Percentiles rank a stretch among this genome's conserved stretches.
These are phyloP conservation scores for Tachyglossus aculeatus DNA, from an alignment of 2,797 vertebrate genomes.

Conservation along the genomic window DNA sequence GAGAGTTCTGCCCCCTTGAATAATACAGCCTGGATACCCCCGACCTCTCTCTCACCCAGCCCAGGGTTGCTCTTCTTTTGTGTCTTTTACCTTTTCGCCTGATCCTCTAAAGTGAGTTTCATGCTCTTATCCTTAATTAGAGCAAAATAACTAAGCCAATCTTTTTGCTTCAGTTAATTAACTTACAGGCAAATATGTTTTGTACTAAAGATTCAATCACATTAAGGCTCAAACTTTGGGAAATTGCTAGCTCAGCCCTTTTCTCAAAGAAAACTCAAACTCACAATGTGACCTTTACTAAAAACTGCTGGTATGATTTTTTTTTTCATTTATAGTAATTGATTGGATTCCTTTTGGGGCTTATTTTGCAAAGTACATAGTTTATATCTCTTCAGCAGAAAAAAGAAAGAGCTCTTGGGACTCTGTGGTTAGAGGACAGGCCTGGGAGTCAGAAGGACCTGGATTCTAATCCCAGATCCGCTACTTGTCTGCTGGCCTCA, in stretches of 20 bases:
- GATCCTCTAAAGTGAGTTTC: background rate
- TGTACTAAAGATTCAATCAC: background rate
- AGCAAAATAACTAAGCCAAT: background rate
- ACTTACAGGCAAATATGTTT: background rate
- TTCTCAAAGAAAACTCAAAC: background rate
- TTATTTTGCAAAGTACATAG: conserved; percentile 18
- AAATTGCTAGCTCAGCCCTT: background rate
- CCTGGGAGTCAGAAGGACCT: too few relatives aligned
- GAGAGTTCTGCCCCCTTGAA: too few relatives aligned
- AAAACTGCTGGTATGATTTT: too few relatives aligned
- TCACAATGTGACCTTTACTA: background rate
- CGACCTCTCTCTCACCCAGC: too few relatives aligned
- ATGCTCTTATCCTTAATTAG: conserved; percentile 23
- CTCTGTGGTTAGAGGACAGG: too few relatives aligned
- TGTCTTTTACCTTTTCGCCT: conserved; percentile 5
- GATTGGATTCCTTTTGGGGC: background rate
- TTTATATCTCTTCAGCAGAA: background rate
- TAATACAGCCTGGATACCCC: too few relatives aligned
- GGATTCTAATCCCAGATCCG: too few relatives aligned
- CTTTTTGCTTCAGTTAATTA: conserved; percentile 9
- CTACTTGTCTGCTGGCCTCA: too few relatives aligned
- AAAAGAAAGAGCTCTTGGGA: too few relatives aligned
- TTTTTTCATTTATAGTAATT: background rate
- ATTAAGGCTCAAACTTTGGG: background rate
- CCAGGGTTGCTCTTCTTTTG: too few relatives aligned